These are phyloP conservation scores for Phaethon lepturus DNA, from an alignment of 2,113 vertebrate species.

Conservation along the genomic window DNA sequence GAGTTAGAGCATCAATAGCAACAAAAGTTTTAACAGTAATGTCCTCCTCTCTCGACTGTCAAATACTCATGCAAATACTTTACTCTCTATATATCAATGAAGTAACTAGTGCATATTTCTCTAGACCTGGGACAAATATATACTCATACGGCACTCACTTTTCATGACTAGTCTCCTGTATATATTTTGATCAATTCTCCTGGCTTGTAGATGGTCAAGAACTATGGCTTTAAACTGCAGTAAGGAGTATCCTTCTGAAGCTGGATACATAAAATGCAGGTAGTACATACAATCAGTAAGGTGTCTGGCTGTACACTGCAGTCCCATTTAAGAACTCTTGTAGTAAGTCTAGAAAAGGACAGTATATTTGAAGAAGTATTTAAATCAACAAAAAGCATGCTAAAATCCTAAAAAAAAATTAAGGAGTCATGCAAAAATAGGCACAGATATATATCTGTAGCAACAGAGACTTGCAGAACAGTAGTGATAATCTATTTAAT, in stretches of 20 bases:
- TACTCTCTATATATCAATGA: neutral
- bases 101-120: neutral
- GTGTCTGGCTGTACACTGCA: neutral
- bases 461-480: neutral
- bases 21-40: neutral
- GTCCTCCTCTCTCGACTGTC: neutral
- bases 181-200: neutral
- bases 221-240: neutral
- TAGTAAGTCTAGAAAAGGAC: neutral
- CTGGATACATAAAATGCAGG: neutral
- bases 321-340: neutral
- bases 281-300: neutral
- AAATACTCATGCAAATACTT: neutral
- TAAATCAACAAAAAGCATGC: neutral
- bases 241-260: neutral
- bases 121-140: neutral
- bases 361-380: neutral
- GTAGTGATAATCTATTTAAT: neutral
- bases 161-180: neutral
- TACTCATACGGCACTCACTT: neutral
- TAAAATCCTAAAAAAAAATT: neutral
- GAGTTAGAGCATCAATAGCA: neutral
- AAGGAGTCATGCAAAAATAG: neutral
- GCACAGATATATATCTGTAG: neutral
- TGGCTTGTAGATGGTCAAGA: neutral